Percentiles rank a stretch among this genome's conserved stretches.
phyloP scores from a whole-genome alignment of 1,140 invertebrate species.

The Megalopta genalis region DNA sequence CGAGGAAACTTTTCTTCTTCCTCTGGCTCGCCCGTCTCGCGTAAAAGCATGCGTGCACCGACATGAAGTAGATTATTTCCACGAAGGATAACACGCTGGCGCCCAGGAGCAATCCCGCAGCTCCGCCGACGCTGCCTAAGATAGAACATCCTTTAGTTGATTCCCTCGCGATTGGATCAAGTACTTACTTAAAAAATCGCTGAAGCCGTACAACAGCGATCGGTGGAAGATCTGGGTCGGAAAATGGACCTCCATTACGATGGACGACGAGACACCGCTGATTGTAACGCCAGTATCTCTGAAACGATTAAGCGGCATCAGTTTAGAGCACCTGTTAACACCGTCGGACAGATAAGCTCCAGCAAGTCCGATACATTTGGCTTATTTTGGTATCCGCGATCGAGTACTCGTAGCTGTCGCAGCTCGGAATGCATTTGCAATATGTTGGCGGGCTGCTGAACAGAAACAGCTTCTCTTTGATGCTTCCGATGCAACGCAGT shows the following conservation, averaged over 20 bases:
- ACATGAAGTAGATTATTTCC: conserved; percentile 85
- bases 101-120: conserved; percentile 85
- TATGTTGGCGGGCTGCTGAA: not conserved
- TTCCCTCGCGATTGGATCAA: not conserved
- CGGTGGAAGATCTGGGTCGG: conserved; percentile 30
- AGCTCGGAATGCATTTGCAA: conserved; percentile 28
- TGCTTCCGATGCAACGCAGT: conserved; percentile 42
- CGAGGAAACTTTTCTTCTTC: not conserved
- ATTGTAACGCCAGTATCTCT: not conserved
- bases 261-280: not conserved
- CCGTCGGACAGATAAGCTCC: no score
- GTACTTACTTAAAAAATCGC: conserved; percentile 48
- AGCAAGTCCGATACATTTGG: not conserved
- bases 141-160: not conserved
- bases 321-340: no score
- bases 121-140: conserved; percentile 85
- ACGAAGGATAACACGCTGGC: conserved; percentile 85
- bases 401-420: not conserved
- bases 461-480: conserved; percentile 20
- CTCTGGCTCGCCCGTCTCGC: conserved; percentile 9
- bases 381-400: not conserved
- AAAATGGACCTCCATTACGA: conserved; percentile 7
- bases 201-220: conserved; percentile 33
- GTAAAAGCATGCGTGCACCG: conserved; percentile 82
- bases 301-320: not conserved